Evolutionary conservation across 2,888 invertebrate species (phyloP), one percentile per base, ranked within the genome.

Genomic region (Agapostemon virescens): DNA sequence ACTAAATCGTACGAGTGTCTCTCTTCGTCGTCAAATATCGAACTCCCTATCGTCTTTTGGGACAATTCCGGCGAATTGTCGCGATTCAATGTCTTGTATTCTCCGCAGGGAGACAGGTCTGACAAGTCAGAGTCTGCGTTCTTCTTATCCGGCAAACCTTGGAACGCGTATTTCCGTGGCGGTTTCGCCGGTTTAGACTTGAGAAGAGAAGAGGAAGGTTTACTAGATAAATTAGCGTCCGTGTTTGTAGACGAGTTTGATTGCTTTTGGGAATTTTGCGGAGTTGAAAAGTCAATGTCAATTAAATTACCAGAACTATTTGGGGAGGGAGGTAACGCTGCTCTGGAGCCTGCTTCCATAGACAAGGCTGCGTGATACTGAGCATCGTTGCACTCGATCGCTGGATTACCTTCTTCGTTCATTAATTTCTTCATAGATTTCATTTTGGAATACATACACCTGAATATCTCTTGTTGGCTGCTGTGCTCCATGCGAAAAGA

Each of bases 361-460:
- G 95, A 95, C n/a, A 95, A 93, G 0, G 95, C 95, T 49, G 95
- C 96, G 81, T 96, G 95, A 83, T 97, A 95, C 86, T 96, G 96
- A 89, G 95, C 95, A 88, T 97, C 97, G 74, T 95, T 95, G 89
- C 95, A 96, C 81, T 96, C 96, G 33, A 94, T 90, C 36, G 92
- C 92, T 1, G 92, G 90, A 67, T 91, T 91, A 84, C 94, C 94
- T 85, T 96, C 96, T 86, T 94, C 95, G n/a, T 95, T 95, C 80
- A 97, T 94, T 87, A 96, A 93, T 91, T 97, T 96, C 90, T 97
- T 97, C 97, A 97, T 97, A 0, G 95, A 96, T 90, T 97, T 97
- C 96, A 97, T 97, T 93, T 97, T 97, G 7, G 96, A 94, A 15
- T 96, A 96, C 87, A 97, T 94, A 90, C 97, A 97, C 83, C 96